These are phyloP conservation scores for Turritopsis rubra DNA, from an alignment of 30 jellyfish, hydroid and myxozoan genomes.

Conservation along the genomic window DNA sequence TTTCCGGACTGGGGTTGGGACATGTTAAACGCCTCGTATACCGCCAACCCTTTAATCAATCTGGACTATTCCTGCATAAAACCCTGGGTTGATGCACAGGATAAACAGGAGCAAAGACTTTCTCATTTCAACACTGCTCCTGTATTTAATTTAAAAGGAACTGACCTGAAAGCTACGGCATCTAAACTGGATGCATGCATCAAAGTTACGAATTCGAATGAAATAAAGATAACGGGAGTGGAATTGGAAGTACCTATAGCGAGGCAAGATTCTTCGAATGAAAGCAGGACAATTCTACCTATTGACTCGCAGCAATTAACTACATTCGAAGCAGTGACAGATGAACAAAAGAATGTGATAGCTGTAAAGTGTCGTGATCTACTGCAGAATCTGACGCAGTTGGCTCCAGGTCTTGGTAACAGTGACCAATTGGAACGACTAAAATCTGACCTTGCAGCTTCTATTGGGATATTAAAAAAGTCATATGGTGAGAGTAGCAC, in stretches of 20 bases:
- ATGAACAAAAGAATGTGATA: conserved; percentile 16
- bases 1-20: conserved; percentile 56
- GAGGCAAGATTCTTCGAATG: neutral
- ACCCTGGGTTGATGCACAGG: conserved; percentile 42
- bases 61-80: conserved; percentile 41
- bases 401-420: neutral
- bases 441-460: conserved; percentile 27
- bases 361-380: conserved; percentile 33
- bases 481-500: neutral
- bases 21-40: conserved; percentile 33
- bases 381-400: conserved; percentile 16
- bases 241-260: conserved; percentile 4
- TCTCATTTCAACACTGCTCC: conserved; percentile 17
- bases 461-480: conserved; percentile 14
- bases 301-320: neutral
- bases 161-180: neutral
- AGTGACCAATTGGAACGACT: conserved; percentile 20
- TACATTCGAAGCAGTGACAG: neutral
- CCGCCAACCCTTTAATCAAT: conserved; percentile 35
- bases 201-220: conserved; percentile 15
- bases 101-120: conserved; percentile 22
- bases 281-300: neutral
- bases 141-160: neutral
- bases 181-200: neutral
- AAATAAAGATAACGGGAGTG: conserved; percentile 10